phyloP scores from a whole-genome alignment of 2,797 vertebrate genomes.

The Urosaurus nigricauda region DNA sequence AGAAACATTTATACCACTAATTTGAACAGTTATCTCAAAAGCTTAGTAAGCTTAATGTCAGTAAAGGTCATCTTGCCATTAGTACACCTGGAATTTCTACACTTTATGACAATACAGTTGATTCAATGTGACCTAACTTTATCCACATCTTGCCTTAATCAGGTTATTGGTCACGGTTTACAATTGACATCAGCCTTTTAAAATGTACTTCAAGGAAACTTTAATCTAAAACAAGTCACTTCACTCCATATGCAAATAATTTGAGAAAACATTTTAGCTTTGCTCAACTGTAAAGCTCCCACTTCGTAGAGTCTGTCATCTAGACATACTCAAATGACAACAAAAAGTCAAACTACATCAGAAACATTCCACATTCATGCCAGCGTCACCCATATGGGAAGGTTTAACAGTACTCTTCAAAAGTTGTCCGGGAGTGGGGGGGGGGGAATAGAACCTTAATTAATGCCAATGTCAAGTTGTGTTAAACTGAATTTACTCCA shows the following conservation, averaged over 20 bases:
- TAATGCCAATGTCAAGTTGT: slow-evolving; percentile 46
- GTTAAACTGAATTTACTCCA: slow-evolving; percentile 69
- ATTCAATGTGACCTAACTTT: slow-evolving; percentile 16
- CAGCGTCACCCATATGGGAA: neutral
- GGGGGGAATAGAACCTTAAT: slow-evolving; percentile 48
- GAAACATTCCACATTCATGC: slow-evolving; percentile 44
- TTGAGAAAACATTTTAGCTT: neutral
- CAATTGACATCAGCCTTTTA: slow-evolving; percentile 59
- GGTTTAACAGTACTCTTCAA: slow-evolving; percentile 50
- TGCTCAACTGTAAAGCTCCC: neutral
- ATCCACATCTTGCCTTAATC: slow-evolving; percentile 42
- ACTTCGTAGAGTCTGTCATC: slow-evolving; percentile 26
- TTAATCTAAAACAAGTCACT: neutral
- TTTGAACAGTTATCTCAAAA: slow-evolving; percentile 28
- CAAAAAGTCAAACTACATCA: slow-evolving; percentile 23
- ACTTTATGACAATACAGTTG: slow-evolving; percentile 54
- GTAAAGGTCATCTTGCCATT: neutral
- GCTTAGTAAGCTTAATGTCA: slow-evolving; percentile 16
- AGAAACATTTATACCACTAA: slow-evolving; percentile 29
- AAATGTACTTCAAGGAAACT: neutral
- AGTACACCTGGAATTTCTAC: slow-evolving; percentile 36
- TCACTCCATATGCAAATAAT: slow-evolving; percentile 34
- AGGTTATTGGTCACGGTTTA: slow-evolving; percentile 39
- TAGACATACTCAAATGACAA: slow-evolving; percentile 19
- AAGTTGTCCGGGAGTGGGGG: neutral